These are phyloP conservation scores for Corythaeola cristata DNA, from an alignment of 2,113 vertebrate species.

Conservation along the genomic window DNA sequence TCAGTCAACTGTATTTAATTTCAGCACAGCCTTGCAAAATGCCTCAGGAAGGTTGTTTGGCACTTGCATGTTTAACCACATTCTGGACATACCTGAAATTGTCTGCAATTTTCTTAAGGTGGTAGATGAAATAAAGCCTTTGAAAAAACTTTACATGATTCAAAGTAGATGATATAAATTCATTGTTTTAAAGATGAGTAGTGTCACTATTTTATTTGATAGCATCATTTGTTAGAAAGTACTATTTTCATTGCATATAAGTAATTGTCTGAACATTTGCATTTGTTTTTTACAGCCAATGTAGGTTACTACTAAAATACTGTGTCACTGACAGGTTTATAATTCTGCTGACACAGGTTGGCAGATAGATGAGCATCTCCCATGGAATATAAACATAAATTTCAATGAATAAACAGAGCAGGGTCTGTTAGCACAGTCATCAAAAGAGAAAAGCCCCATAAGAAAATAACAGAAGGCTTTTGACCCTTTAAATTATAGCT, in stretches of 20 bases:
- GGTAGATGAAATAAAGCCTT: neutral
- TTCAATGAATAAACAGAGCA: constrained; percentile 64
- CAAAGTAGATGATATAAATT: constrained; percentile 1
- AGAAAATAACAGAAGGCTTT: constrained; percentile 62
- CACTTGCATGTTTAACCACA: neutral
- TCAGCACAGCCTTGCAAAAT: neutral
- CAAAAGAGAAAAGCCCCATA: constrained; percentile 33
- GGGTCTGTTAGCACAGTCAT: constrained; percentile 56
- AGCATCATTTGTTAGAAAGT: constrained; percentile 36
- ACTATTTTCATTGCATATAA: constrained; percentile 41
- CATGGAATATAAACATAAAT: constrained; percentile 58
- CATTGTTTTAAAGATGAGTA: constrained; percentile 27
- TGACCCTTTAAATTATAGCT: constrained; percentile 63
- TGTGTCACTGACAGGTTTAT: constrained; percentile 69
- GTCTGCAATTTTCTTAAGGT: neutral
- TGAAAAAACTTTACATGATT: neutral
- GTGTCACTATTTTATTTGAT: constrained; percentile 9
- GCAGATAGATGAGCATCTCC: constrained; percentile 52
- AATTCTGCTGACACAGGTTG: constrained; percentile 65
- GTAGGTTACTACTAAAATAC: constrained; percentile 63
- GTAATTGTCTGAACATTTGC: constrained; percentile 56
- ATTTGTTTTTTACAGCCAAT: constrained; percentile 50
- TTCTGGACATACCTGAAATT: neutral
- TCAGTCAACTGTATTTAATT: neutral
- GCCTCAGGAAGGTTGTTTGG: neutral